These are phyloP conservation scores for Quadroppia sp. DNA, from an alignment of 2,888 invertebrate genomes.

Conservation along the genomic window DNA sequence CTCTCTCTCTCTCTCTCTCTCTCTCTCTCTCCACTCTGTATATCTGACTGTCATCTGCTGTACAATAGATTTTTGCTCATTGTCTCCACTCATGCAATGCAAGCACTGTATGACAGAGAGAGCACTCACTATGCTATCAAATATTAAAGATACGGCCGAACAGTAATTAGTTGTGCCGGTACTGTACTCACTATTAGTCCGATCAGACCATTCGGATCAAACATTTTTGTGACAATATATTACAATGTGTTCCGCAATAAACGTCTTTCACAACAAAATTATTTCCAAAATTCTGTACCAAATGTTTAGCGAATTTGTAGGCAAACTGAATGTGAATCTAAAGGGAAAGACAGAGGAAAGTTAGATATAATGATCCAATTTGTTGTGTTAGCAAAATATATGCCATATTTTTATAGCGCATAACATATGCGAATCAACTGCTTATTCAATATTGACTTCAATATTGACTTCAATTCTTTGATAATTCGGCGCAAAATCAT, in stretches of 20 bases:
- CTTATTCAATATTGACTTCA: slow-evolving; percentile 10
- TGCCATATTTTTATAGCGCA: neutral
- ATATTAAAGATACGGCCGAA: slow-evolving; percentile 25
- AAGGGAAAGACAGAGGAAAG: neutral
- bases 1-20: too few relatives aligned
- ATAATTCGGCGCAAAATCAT: slow-evolving; percentile 17
- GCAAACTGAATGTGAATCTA: neutral
- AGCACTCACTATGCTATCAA: slow-evolving; percentile 11
- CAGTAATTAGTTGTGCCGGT: slow-evolving; percentile 29
- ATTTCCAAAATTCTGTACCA: neutral
- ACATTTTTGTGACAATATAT: slow-evolving; percentile 22
- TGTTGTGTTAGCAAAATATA: neutral
- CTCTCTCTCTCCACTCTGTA: slow-evolving; percentile 1
- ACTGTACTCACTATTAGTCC: slow-evolving; percentile 16
- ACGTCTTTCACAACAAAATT: slow-evolving; percentile 8
- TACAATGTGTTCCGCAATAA: slow-evolving; percentile 24
- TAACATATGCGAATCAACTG: slow-evolving; percentile 6
- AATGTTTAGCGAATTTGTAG: neutral
- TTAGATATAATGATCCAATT: neutral
- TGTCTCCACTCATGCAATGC: slow-evolving; percentile 27
- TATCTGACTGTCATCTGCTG: slow-evolving; percentile 7
- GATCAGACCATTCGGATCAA: neutral
- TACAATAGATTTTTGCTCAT: slow-evolving; percentile 25
- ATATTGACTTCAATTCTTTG: neutral
- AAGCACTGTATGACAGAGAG: slow-evolving; percentile 35